These are phyloP conservation scores for Yponomeuta malinellus DNA, from an alignment of 2,888 invertebrate genomes.

Conservation along the genomic window DNA sequence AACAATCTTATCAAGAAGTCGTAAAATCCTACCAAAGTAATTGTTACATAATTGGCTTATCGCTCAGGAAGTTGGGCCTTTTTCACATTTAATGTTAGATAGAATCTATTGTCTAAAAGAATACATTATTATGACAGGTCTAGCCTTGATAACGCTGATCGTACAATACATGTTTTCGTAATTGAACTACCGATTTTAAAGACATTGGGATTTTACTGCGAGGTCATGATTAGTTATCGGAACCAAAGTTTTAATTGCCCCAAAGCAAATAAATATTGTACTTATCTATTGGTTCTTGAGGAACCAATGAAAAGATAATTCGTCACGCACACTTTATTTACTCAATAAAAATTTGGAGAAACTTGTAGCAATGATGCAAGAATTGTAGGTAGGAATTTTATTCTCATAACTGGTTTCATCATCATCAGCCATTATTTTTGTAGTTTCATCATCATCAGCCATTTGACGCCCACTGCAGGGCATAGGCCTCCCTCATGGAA, in stretches of 20 bases:
- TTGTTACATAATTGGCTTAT: too few relatives aligned
- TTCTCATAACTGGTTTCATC: too few relatives aligned
- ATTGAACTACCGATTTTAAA: not conserved
- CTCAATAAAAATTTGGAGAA: not conserved
- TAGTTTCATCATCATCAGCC: too few relatives aligned
- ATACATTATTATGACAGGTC: slow-evolving; percentile 2
- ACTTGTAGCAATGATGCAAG: not conserved
- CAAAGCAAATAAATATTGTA: not conserved
- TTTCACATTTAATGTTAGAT: too few relatives aligned
- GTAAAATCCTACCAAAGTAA: too few relatives aligned
- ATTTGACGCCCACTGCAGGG: too few relatives aligned
- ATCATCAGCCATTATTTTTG: too few relatives aligned
- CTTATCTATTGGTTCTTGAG: not conserved
- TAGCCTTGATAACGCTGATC: not conserved
- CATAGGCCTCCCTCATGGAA: too few relatives aligned
- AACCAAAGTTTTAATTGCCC: not conserved
- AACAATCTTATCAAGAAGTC: too few relatives aligned
- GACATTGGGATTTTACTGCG: not conserved
- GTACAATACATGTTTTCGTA: not conserved
- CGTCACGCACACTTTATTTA: not conserved
- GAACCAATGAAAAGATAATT: not conserved
- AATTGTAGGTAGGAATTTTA: too few relatives aligned
- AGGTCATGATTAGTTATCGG: not conserved
- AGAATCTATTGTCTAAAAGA: not conserved
- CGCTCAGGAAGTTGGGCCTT: too few relatives aligned